Evolutionary conservation across 2,797 vertebrate genomes (phyloP), one percentile per base, ranked within the genome.

Genomic region (Geotrypetes seraphini): DNA sequence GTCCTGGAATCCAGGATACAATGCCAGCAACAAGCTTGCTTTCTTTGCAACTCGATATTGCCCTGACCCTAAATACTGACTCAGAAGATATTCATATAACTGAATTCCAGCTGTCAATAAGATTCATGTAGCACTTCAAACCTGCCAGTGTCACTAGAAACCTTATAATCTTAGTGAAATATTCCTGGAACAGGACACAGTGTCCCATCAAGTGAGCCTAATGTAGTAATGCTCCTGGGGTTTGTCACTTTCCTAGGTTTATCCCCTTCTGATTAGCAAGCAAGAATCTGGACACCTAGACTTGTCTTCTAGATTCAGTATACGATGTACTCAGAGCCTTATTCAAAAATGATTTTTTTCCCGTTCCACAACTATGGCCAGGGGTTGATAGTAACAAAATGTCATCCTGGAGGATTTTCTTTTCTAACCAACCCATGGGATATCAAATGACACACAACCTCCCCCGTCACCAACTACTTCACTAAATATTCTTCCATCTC

Each of bases 11-110:
- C 43, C 49, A 31, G 63, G 66, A 70, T 50, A 36, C 15, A 18
- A 19, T 43, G 36, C 59, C 45, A 36, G 33, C 66, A 48, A 53
- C 19, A 26, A 40, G 39, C 26, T 36, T 53, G 49, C 39, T 42
- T 68, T 37, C 26, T 54, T 48, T 71, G 75, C 70, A 81, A 72
- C 50, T 29, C 41, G 47, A 75, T 54, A 54, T 43, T 59, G 32
- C 29, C 44, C 50, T 63, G 48, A 43, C 57, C 54, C 46, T 59
- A 61, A 72, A 73, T 70, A 75, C 77, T 79, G 69, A 67, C 57
- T 57, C 25, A 29, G 35, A 38, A 66, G 52, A 54, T 73, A 57
- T 69, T 73, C 62, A 32, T 36, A 44, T 54, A 54, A 44, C 48
- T 1, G 18, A 55, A 75, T 75, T 67, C 54, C 57, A 63, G 32